Percentiles rank a stretch among this genome's conserved stretches.
Conservation (phyloP, 2,888 invertebrate genomes). For the Heteropelma amictum region DNA sequence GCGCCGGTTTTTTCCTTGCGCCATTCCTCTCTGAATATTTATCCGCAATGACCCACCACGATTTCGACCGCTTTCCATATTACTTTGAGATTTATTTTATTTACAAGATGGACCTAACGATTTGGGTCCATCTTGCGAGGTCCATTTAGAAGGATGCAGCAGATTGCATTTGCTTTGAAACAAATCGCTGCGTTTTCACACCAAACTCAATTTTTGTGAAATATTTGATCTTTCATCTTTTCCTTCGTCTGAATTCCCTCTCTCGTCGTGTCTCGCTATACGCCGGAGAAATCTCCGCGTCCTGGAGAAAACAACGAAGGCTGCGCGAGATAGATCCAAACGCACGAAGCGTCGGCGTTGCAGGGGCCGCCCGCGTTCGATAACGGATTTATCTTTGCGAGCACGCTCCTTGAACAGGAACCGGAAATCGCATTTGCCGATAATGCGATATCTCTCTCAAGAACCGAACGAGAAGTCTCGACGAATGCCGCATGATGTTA, state of each 20-base stretch:
- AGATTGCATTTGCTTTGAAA: neutral
- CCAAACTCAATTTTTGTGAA: constrained; percentile 16
- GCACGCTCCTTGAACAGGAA: constrained; percentile 75
- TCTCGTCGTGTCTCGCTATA: constrained; percentile 23
- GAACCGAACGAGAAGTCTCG: constrained; percentile 57
- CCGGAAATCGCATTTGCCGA: constrained; percentile 72
- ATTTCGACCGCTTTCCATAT: neutral
- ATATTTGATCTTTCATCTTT: constrained; percentile 42
- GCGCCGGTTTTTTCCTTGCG: neutral
- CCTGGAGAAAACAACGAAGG: constrained; percentile 33
- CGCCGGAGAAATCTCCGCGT: constrained; percentile 24
- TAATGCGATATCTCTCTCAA: constrained; percentile 65
- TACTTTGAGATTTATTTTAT: neutral
- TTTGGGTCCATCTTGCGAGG: too few relatives aligned
- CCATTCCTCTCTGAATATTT: neutral
- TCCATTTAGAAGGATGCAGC: too few relatives aligned
- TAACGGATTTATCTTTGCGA: constrained; percentile 72
- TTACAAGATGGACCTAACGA: too few relatives aligned
- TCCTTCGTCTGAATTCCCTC: constrained; percentile 35
- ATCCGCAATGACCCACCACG: neutral
- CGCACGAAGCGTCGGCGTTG: constrained; percentile 41
- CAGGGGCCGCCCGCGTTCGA: constrained; percentile 59
- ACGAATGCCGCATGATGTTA: constrained; percentile 10
- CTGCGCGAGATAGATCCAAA: constrained; percentile 32
- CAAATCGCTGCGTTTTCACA: neutral